Evolutionary conservation across 2,113 vertebrate genomes (phyloP).

Genomic region (Sphyrna mokarran): DNA sequence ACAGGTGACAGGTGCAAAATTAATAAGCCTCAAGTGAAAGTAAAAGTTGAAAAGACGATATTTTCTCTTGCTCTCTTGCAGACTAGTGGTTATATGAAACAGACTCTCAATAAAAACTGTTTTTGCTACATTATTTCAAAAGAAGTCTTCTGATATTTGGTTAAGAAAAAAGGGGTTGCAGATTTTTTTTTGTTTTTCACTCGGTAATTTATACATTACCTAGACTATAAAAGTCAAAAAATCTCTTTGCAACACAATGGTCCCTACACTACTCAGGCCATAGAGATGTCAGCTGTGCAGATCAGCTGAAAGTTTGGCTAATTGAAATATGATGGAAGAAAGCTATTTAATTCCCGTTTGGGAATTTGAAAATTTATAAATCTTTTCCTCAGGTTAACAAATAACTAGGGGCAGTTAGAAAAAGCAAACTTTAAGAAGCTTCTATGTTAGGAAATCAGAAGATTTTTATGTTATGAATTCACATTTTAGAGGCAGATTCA

Average conservation of each 20-base stretch:
- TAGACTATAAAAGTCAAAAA: not conserved
- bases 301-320: not conserved
- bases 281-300: not conserved
- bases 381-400: not conserved
- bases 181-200: not conserved
- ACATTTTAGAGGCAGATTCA: not conserved
- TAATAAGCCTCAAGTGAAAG: slow-evolving; percentile 22
- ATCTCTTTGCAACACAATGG: not conserved
- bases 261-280: not conserved
- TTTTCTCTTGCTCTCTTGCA: not conserved
- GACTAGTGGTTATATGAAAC: not conserved
- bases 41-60: not conserved
- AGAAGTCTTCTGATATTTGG: not conserved
- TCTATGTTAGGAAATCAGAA: not conserved
- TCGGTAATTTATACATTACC: not conserved
- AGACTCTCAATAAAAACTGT: not conserved
- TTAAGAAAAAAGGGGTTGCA: not conserved
- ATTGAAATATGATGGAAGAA: not conserved
- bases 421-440: not conserved
- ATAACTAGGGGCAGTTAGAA: not conserved
- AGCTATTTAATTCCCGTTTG: not conserved
- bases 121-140: not conserved
- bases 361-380: not conserved
- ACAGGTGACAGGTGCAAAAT: slow-evolving; percentile 26
- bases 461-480: not conserved